phyloP scores from a whole-genome alignment of 2,888 invertebrate species.

The Zygaena filipendulae region DNA sequence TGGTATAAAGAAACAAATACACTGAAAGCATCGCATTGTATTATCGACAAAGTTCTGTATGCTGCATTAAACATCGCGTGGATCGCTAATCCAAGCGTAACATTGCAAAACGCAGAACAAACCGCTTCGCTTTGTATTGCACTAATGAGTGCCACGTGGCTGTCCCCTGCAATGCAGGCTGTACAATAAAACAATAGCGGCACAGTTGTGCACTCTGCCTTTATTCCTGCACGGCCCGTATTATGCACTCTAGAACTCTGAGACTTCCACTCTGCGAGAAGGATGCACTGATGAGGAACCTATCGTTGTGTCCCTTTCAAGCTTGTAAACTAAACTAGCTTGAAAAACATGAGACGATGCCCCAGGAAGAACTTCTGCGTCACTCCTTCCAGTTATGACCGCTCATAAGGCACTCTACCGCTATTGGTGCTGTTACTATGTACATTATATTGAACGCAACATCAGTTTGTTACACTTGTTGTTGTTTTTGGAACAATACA shows the following conservation, averaged over 20 bases:
- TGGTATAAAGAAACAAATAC: too few relatives aligned
- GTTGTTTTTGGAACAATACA: too few relatives aligned
- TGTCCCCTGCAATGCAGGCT: conserved; percentile 64
- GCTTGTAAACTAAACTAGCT: too few relatives aligned
- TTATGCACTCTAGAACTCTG: too few relatives aligned
- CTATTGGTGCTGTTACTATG: conserved; percentile 32
- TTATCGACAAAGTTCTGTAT: conserved; percentile 41
- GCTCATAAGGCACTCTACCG: conserved; percentile 39
- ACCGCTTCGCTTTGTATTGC: conserved; percentile 60
- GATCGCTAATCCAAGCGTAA: conserved; percentile 56
- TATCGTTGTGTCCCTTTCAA: too few relatives aligned
- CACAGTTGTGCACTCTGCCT: conserved; percentile 52
- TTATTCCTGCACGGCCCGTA: conserved; percentile 59
- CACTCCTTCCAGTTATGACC: conserved; percentile 46
- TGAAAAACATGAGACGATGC: too few relatives aligned
- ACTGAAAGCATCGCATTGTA: background rate
- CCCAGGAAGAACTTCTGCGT: conserved; percentile 59
- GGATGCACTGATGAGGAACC: too few relatives aligned
- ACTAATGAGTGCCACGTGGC: conserved; percentile 68
- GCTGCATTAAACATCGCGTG: conserved; percentile 49
- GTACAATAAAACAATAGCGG: conserved; percentile 64
- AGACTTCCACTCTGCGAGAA: too few relatives aligned
- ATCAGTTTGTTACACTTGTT: too few relatives aligned
- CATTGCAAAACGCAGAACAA: conserved; percentile 62
- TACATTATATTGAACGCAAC: too few relatives aligned